These are phyloP conservation scores for Grammomys dolichurus DNA, from an alignment of 2,113 vertebrate genomes.

Conservation along the genomic window DNA sequence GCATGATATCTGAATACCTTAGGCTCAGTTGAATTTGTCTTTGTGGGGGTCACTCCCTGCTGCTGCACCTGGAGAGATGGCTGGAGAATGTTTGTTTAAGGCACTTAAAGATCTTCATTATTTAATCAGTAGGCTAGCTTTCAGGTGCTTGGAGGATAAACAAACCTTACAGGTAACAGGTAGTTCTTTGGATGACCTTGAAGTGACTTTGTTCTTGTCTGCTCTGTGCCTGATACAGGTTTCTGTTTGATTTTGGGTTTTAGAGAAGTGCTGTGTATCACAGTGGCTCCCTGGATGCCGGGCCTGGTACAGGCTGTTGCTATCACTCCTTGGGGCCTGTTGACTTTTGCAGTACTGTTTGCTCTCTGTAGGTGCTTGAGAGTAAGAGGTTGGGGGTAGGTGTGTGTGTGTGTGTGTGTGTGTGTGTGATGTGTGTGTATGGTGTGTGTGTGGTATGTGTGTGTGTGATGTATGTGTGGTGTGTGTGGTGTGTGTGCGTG, in stretches of 20 bases:
- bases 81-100: not conserved
- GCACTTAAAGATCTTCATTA: not conserved
- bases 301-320: slow-evolving; percentile 83
- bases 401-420: not conserved
- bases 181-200: slow-evolving; percentile 86
- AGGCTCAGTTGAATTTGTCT: not conserved
- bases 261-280: slow-evolving; percentile 87
- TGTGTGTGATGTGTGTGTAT: not conserved
- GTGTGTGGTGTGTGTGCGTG: not conserved
- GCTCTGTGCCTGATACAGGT: slow-evolving; percentile 78
- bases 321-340: slow-evolving; percentile 84
- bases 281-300: slow-evolving; percentile 82
- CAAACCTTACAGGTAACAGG: accelerated
- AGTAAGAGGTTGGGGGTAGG: slow-evolving; percentile 66
- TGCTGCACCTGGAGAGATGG: accelerated
- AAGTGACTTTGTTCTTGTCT: slow-evolving; percentile 84
- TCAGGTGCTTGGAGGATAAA: not conserved
- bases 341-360: slow-evolving; percentile 91
- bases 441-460: not conserved
- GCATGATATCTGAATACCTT: not conserved
- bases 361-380: slow-evolving; percentile 85
- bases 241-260: slow-evolving; percentile 86
- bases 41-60: not conserved
- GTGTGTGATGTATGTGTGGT: not conserved
- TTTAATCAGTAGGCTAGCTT: not conserved